phyloP scores from a whole-genome alignment of 2,113 vertebrate species.

The Jaculus jaculus region DNA sequence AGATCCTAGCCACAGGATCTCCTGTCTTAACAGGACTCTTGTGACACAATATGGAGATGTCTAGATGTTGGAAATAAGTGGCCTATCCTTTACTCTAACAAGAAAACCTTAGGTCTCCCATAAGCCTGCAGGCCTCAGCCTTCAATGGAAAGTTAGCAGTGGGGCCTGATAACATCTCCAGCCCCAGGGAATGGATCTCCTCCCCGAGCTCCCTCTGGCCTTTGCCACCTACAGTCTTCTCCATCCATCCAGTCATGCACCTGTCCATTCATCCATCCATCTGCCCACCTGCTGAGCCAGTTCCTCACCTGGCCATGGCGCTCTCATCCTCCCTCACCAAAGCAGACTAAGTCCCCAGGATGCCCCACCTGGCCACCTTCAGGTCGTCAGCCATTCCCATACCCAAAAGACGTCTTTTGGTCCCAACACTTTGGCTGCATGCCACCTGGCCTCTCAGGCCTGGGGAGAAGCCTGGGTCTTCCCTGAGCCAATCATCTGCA shows the following conservation, averaged over 20 bases:
- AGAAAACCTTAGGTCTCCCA: neutral
- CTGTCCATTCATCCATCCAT: neutral
- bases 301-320: neutral
- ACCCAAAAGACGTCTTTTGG: neutral
- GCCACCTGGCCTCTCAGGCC: neutral
- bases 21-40: accelerated
- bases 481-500: neutral
- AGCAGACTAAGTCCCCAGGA: neutral
- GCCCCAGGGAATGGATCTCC: accelerated
- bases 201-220: accelerated
- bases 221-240: neutral
- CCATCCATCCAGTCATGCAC: neutral
- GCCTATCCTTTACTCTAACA: neutral
- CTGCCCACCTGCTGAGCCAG: neutral
- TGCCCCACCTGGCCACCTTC: neutral
- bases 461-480: neutral
- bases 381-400: accelerated
- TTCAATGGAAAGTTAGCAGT: neutral
- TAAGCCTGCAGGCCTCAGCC: neutral
- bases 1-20: neutral
- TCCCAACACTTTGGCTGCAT: neutral
- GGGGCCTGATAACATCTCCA: neutral
- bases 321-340: neutral
- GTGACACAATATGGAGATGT: neutral
- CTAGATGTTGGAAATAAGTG: neutral